A percentile compares a stretch with the other conserved stretches of the same genome.
Evolutionary conservation across 2,888 invertebrate genomes (phyloP).

Genomic region (Amblyjoppa fuscipennis): DNA sequence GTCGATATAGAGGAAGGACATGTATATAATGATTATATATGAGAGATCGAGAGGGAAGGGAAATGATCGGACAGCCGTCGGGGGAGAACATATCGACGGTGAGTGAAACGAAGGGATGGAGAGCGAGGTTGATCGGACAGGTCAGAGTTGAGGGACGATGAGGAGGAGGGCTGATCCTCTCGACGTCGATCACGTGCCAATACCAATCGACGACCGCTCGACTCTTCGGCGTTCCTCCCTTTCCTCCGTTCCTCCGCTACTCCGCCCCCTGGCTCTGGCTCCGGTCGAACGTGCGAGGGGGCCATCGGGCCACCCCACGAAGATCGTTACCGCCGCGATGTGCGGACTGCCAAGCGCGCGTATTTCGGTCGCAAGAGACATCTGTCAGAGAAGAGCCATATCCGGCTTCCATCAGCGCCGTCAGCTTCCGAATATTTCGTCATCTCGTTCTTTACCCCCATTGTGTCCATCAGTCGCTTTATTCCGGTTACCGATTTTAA

Average conservation of each 20-base stretch:
- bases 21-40: background rate
- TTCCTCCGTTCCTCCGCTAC: slow-evolving; percentile 12
- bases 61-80: slow-evolving; percentile 39
- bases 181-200: slow-evolving; percentile 69
- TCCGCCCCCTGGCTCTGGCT: background rate
- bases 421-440: background rate
- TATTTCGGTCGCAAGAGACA: slow-evolving; percentile 29
- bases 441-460: background rate
- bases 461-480: background rate
- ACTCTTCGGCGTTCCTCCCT: slow-evolving; percentile 47
- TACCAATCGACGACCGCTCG: slow-evolving; percentile 65
- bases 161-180: slow-evolving; percentile 63
- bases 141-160: slow-evolving; percentile 40
- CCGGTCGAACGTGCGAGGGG: slow-evolving; percentile 1
- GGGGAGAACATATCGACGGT: slow-evolving; percentile 59
- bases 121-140: slow-evolving; percentile 64
- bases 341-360: slow-evolving; percentile 27
- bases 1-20: background rate
- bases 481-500: background rate
- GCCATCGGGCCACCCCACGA: slow-evolving; percentile 40
- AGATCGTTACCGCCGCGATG: slow-evolving; percentile 52
- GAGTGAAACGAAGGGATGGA: slow-evolving; percentile 57
- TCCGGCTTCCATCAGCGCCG: background rate
- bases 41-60: background rate
- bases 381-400: background rate